These are phyloP conservation scores for Xanthia togata DNA, from an alignment of 2,888 invertebrate genomes.

Conservation along the genomic window DNA sequence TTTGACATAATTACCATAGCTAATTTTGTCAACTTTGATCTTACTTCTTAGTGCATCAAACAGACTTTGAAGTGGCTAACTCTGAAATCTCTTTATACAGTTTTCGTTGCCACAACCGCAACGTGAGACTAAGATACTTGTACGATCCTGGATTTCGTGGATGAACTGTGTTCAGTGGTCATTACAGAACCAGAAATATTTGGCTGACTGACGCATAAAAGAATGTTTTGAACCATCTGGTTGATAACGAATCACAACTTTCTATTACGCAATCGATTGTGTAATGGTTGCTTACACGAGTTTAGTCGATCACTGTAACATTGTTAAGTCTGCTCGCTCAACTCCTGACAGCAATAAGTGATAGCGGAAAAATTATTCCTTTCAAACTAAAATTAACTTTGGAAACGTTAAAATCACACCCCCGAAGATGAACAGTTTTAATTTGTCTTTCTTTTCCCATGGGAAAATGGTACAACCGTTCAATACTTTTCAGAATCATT, in stretches of 20 bases:
- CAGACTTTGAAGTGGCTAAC: background rate
- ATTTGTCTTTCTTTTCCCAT: background rate
- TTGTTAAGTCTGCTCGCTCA: constrained; percentile 67
- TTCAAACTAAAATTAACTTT: constrained; percentile 5
- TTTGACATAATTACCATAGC: constrained; percentile 1
- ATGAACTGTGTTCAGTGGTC: constrained; percentile 20
- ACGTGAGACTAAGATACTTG: too few relatives aligned
- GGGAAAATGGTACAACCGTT: background rate
- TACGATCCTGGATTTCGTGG: background rate
- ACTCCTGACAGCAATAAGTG: constrained; percentile 55
- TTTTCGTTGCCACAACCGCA: background rate
- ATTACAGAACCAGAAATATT: constrained; percentile 53
- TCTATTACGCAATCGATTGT: constrained; percentile 75
- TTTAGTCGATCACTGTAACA: constrained; percentile 72
- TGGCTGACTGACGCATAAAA: constrained; percentile 50
- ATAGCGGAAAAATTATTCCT: constrained; percentile 30
- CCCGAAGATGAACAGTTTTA: background rate
- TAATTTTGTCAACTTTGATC: constrained; percentile 39
- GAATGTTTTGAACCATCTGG: constrained; percentile 66
- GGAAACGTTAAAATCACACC: background rate
- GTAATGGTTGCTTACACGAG: constrained; percentile 76
- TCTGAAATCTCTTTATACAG: background rate
- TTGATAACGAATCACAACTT: constrained; percentile 73
- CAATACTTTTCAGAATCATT: background rate
- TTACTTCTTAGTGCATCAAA: background rate